Evolutionary conservation across 2,797 vertebrate genomes (phyloP), one percentile per base, ranked within the genome.

Genomic region (Premnoplex brunnescens): DNA sequence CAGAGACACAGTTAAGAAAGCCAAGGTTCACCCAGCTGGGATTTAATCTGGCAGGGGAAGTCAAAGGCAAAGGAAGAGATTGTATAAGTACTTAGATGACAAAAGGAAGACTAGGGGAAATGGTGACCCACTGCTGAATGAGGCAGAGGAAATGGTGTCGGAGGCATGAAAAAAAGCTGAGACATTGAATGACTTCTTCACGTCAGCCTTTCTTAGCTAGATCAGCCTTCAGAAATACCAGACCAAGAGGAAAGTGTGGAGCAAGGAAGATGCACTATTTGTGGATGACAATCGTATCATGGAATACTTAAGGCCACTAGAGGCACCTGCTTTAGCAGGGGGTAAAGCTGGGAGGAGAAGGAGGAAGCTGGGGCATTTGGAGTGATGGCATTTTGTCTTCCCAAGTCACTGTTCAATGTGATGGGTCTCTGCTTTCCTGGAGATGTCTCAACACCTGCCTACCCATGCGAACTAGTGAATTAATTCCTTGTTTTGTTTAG

Each of bases 351-450:
- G 5, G 17, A 22, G 5, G 18, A 55, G 30, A 32, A 55, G 15
- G n/a, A 30, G 24, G 19, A 77, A 27, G 3, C 1, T 12, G 3
- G 0, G 3, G 4, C 1, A 7, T 64, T 43, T n/a, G 7, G 14
- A 16, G 10, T 36, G 22, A n/a, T 36, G 12, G 13, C 24, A 2
- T 58, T 69, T 72, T 64, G 8, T 43, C 15, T 63, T 37, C 37
- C 51, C 23, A 51, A 43, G 62, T 56, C 32, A 20, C 10, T 21
- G 5, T 39, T 30, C 30, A 3, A 2, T 2, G 8, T 27, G 36
- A 32, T 23, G 32, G 30, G 34, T 17, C 10, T 15, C 36, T 43
- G 14, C 6, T 54, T 7, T 56, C 22, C 27, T 43, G 36, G 18
- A 32, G 30, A 36, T 56, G 41, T 9, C 46, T 52, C 27, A 39